Base-by-base conservation (phyloP, 1,140 invertebrate species). In the Cydia amplana region DNA sequence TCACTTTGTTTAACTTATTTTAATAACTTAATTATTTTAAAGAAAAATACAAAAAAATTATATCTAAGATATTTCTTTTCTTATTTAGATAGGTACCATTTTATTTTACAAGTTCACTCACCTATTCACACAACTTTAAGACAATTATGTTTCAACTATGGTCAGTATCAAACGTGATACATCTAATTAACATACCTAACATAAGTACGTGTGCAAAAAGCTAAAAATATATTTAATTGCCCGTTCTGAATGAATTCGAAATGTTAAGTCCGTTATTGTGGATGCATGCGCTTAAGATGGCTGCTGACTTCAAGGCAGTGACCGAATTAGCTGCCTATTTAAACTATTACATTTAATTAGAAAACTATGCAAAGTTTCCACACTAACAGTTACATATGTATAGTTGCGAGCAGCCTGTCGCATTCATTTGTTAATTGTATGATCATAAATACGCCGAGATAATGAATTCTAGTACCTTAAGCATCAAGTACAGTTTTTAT, bases 401-500 rank as follows among this genome's bases (percentile, higher is more conserved):
- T 28, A 36, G n/a, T 16, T 7, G 0, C 7, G 32, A 10, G 28
- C 65, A 10, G 25, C 16, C 28, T 36, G 65, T 70, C 65, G 20
- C 18, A 70, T 40, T 43, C 36, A 70, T 70, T 18, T 18, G 70
- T 72, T 36, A 49, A 18, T 43, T n/a, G 43, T 72, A 43, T 49
- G 18, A 51, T 25, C 49, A 51, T 73, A 51, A 49, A 73, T 51
- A n/a, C 49, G 16, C 12, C 6, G 46, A 49, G 46, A 28, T 18
- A 25, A 73, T 43, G 49, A 28, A 55, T 73, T 73, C 43, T n/a
- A 18, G 72, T 55, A 73, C 43, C n/a, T 65, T 74, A 70, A 74
- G 67, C 76, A 75, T 75, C 60, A 25, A 75, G 70, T 67, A 74
- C 72, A 75, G 74, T 79, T 79, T 74, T 76, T 76, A 73, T 75